Evolutionary conservation across 2,797 vertebrate genomes (phyloP).

Genomic region (Cercopithecus petaurista): DNA sequence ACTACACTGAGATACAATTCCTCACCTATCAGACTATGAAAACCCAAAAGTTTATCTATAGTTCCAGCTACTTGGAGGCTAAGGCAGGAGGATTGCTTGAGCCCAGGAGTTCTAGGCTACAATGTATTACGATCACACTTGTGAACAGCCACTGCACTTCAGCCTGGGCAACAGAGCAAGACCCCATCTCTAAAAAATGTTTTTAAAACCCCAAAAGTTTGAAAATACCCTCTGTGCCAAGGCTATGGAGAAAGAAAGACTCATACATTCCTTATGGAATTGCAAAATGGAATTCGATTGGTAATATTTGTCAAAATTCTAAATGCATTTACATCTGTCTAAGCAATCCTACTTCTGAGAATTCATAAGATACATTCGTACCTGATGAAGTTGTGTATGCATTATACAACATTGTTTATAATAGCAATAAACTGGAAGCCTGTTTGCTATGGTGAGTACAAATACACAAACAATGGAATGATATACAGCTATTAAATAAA

Average conservation of each 20-base stretch:
- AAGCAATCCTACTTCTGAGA: background rate
- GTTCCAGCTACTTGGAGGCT: background rate
- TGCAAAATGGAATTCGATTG: background rate
- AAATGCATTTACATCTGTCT: background rate
- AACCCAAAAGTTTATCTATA: background rate
- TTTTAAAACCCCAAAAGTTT: background rate
- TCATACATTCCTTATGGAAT: background rate
- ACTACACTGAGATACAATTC: background rate
- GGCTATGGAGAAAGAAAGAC: background rate
- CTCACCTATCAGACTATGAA: background rate
- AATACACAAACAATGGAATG: background rate
- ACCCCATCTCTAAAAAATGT: background rate
- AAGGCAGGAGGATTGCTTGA: background rate
- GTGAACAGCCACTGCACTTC: background rate
- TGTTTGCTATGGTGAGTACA: background rate
- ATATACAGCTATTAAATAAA: background rate
- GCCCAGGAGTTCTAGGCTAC: background rate
- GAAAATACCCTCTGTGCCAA: background rate
- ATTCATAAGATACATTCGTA: background rate
- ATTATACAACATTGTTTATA: background rate
- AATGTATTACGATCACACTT: background rate
- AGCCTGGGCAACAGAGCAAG: background rate
- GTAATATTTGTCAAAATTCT: background rate
- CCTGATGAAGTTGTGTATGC: background rate
- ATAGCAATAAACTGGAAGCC: background rate